These are phyloP conservation scores for Polietes domitor DNA, from an alignment of 2,888 invertebrate genomes.

Conservation along the genomic window DNA sequence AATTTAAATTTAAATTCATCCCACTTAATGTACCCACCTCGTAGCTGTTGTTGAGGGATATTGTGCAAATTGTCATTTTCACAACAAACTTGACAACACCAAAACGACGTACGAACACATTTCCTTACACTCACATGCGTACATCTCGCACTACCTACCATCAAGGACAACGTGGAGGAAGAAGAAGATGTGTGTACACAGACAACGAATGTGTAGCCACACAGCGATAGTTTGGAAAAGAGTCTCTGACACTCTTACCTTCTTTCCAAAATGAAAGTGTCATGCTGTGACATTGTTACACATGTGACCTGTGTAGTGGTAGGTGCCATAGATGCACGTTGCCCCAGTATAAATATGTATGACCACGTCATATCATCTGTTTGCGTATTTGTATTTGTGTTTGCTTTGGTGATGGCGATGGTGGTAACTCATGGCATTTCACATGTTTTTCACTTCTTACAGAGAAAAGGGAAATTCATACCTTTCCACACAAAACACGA, in stretches of 20 bases:
- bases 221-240: background rate
- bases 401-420: background rate
- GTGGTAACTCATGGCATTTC: conserved; percentile 27
- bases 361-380: conserved; percentile 3
- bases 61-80: conserved; percentile 53
- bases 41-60: conserved; percentile 7
- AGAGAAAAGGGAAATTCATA: background rate
- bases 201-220: background rate
- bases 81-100: conserved; percentile 50
- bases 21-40: background rate
- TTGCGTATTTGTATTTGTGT: background rate
- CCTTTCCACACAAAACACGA: background rate
- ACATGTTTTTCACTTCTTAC: background rate
- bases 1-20: too few relatives aligned
- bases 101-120: conserved; percentile 19
- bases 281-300: conserved; percentile 42
- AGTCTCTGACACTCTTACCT: conserved; percentile 17
- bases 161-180: too few relatives aligned
- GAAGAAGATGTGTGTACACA: too few relatives aligned
- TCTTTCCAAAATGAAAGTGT: conserved; percentile 40
- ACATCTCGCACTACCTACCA: background rate
- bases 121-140: background rate
- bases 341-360: background rate
- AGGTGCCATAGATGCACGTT: conserved; percentile 7
- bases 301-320: conserved; percentile 39